Evolutionary conservation across 2,888 invertebrate genomes (phyloP), one percentile per base, ranked within the genome.

Genomic region (Oithona nana): DNA sequence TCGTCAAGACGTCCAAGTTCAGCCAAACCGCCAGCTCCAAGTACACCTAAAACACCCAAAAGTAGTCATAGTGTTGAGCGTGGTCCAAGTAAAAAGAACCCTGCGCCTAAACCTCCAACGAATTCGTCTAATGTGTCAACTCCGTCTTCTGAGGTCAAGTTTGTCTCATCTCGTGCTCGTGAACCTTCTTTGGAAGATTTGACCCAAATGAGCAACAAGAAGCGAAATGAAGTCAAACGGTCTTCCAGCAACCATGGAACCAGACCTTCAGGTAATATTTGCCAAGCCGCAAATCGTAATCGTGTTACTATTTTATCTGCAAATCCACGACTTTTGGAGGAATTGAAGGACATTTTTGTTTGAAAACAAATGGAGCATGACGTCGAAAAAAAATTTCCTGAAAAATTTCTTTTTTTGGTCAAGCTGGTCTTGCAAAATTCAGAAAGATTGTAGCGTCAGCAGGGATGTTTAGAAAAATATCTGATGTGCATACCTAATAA

Each of bases 231-330:
- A 22, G 57, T 57, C 22, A 29, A 31, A 39, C n/a, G 57, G 26
- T 57, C 57, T 26, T 31, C 57, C 2, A 57, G 57, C 3, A 57
- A n/a, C 31, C 30, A 57, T 57, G 54, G 26, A 26, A 24, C 54
- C 20, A 54, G 26, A 26, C 22, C 54, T 20, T 39, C 39, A 39
- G 39, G 39, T 39, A 39, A 39, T 11, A 39, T 11, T 16, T 39
- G 16, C 39, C n/a, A n/a, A n/a, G n/a, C n/a, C n/a, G n/a, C n/a
- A n/a, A n/a, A 39, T 39, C 16, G 39, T 39, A 16, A 39, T 11
- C 39, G 39, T 39, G 39, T 39, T 39, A 39, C 16, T n/a, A n/a
- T 39, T 39, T 11, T 39, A 39, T 39, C 16, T 39, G 39, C 39
- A n/a, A n/a, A n/a, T n/a, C n/a, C n/a, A n/a, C n/a, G n/a, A n/a